Conservation (phyloP, 2,113 vertebrate species). For the Vombatus ursinus region DNA sequence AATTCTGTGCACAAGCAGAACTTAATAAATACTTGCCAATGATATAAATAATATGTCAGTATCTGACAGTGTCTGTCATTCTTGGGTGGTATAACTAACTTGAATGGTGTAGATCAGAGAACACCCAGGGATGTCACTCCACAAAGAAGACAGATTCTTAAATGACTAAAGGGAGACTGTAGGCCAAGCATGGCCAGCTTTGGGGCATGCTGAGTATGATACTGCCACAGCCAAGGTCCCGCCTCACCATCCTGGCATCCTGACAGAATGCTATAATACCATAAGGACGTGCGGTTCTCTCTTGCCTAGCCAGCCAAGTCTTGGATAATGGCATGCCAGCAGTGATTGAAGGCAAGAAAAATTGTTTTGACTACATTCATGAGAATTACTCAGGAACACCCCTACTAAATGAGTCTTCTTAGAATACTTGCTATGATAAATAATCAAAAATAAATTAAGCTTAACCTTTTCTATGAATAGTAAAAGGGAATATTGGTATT, state of each 20-base stretch:
- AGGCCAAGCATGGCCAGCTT: background rate
- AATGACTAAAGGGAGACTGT: background rate
- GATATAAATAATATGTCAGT: background rate
- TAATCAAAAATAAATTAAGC: slow-evolving; percentile 36
- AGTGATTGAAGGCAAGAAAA: slow-evolving; percentile 3
- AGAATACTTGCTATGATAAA: background rate
- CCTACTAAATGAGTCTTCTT: background rate
- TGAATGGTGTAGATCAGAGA: background rate
- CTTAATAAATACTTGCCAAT: background rate
- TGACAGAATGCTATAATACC: background rate
- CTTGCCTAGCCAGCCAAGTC: background rate
- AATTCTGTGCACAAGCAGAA: background rate
- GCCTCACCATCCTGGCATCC: background rate
- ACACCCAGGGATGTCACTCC: too few species aligned
- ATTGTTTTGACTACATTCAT: slow-evolving; percentile 28
- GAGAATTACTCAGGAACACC: slow-evolving; percentile 15
- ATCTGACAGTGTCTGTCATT: background rate
- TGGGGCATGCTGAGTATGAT: background rate
- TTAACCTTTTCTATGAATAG: background rate
- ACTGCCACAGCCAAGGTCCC: background rate
- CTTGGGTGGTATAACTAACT: background rate
- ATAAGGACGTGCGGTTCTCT: background rate
- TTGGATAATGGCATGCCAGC: background rate
- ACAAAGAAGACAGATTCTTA: too few species aligned
- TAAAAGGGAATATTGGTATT: background rate